phyloP scores from a whole-genome alignment of 2,113 vertebrate genomes.

The Thalassarche chlororhynchos region DNA sequence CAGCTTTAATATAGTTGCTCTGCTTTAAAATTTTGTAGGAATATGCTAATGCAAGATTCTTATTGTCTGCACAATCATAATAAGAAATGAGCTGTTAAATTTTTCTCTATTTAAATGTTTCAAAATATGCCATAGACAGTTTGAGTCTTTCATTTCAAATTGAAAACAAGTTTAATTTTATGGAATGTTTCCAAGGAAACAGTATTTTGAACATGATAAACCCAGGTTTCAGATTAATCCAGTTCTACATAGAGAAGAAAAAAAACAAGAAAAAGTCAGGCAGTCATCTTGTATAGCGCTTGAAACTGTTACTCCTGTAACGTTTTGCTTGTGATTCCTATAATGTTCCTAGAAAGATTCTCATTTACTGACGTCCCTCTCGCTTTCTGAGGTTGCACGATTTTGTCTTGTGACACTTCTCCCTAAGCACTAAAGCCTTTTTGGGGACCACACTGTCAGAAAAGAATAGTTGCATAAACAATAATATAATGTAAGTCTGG shows the following conservation, averaged over 20 bases:
- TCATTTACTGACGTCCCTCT: background rate
- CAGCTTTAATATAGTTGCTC: background rate
- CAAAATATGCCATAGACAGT: conserved; percentile 47
- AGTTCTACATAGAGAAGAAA: background rate
- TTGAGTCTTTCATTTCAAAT: background rate
- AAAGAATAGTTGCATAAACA: background rate
- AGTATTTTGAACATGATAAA: conserved; percentile 28
- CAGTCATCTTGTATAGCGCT: background rate
- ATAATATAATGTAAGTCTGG: background rate
- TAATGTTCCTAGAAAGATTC: background rate
- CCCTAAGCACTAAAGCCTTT: background rate
- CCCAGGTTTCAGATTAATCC: background rate
- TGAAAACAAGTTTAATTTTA: conserved; percentile 54
- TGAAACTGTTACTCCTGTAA: background rate
- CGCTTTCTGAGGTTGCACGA: background rate
- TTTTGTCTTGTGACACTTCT: background rate
- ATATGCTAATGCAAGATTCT: background rate
- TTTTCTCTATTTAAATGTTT: conserved; percentile 34
- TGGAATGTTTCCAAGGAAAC: conserved; percentile 53
- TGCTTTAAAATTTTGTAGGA: background rate
- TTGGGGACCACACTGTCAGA: background rate
- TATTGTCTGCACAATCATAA: conserved; percentile 27
- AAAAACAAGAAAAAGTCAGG: background rate
- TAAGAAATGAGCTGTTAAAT: conserved; percentile 32
- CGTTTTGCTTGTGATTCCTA: background rate